phyloP scores from a whole-genome alignment of 1,140 invertebrate genomes.

The Marisa cornuarietis region DNA sequence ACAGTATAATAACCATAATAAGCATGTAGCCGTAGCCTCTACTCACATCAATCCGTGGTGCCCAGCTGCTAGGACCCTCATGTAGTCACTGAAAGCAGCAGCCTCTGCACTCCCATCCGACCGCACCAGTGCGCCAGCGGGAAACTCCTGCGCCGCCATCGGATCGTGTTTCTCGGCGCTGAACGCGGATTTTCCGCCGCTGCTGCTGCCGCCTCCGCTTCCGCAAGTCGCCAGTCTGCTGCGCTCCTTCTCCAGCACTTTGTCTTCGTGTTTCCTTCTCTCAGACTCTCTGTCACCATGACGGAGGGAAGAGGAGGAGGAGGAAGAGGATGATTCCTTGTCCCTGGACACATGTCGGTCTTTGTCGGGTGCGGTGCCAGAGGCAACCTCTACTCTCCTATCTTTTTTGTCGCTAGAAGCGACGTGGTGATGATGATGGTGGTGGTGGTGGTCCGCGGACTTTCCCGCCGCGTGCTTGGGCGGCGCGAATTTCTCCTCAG shows the following conservation, averaged over 20 bases:
- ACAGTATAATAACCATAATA: not conserved
- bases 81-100: slow-evolving; percentile 44
- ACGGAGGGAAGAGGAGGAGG: not conserved
- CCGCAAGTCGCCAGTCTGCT: not conserved
- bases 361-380: not conserved
- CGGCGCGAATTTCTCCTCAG: not conserved
- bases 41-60: slow-evolving; percentile 41
- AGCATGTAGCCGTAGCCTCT: not conserved
- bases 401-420: not conserved
- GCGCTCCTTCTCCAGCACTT: not conserved
- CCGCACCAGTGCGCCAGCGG: not conserved
- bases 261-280: not conserved
- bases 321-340: not conserved
- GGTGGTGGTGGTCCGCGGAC: not conserved
- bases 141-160: not conserved
- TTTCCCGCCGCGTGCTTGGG: not conserved
- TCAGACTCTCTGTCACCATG: not conserved
- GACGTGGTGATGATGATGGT: not conserved
- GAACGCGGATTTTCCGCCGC: not conserved
- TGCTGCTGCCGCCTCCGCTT: not conserved
- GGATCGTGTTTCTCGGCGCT: not conserved
- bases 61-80: slow-evolving; percentile 40
- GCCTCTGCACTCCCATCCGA: slow-evolving; percentile 13
- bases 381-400: not conserved
- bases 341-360: not conserved